Base-by-base conservation (phyloP, 2,113 vertebrate species). In the Brachyhypopomus occidentalis region DNA sequence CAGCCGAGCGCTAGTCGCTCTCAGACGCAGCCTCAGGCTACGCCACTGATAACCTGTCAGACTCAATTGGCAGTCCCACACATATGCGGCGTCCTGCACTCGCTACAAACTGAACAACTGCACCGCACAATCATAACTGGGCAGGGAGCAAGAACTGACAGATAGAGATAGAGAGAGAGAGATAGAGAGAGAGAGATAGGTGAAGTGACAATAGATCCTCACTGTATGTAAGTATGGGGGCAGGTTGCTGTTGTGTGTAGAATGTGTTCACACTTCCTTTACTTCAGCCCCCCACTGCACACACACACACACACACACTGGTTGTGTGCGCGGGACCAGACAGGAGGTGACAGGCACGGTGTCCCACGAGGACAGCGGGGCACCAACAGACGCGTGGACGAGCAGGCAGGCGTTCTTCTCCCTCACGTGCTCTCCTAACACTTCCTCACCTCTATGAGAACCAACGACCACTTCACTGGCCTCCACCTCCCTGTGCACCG, bases 141-240 rank as follows among this genome's bases (percentile, higher is more conserved):
- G 19, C 9, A 58, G 48, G 12, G 64, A 58, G 34, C 22, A 69
- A n/a, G 20, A 69, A n/a, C 20, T 58, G 23, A 72, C 16, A n/a
- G 22, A 41, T 41, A 63, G 12, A 52, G 4, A 22, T 3, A 41
- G 25, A 72, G 19, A 23, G 48, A 74, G 56, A 60, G 64, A 82
- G 30, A 66, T 1, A 30, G 30, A 30, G 30, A 30, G 30, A 55
- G 34, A 48, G 72, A 38, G 17, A 66, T 55, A 38, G 34, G 67
- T 67, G 60, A 59, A 30, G 30, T 30, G 63, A 72, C 20, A 75
- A 60, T 86, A 90, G 90, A 90, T 89, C 87, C 88, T 88, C 83
- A 83, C 87, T 84, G 86, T 86, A 89, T 92, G 90, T 90, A 92
- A 89, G 90, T 92, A 89, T 87, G 85, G 88, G 81, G 90, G 90